Evolutionary conservation across 2,888 invertebrate genomes (phyloP).

Genomic region (Drosophila multiciliata): DNA sequence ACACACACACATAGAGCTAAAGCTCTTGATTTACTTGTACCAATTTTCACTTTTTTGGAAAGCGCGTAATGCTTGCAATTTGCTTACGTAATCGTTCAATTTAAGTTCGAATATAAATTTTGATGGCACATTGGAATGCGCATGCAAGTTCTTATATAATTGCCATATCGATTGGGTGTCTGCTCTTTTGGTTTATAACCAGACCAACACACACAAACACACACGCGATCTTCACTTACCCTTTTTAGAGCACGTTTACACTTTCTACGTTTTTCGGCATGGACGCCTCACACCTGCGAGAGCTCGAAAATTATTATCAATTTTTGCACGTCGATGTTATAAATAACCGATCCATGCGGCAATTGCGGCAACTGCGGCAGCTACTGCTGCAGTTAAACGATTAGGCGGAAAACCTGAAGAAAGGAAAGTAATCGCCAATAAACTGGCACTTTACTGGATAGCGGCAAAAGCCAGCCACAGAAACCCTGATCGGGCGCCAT

Average conservation of each 20-base stretch:
- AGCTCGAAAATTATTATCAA: constrained; percentile 67
- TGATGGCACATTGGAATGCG: neutral
- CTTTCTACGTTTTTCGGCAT: constrained; percentile 58
- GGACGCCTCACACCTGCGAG: constrained; percentile 50
- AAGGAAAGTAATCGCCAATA: constrained; percentile 17
- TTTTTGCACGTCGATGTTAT: constrained; percentile 71
- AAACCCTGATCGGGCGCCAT: constrained; percentile 39
- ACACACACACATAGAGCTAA: constrained; percentile 4
- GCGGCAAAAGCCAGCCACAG: neutral
- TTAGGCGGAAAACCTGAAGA: constrained; percentile 18
- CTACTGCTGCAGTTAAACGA: constrained; percentile 17
- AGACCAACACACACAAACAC: neutral
- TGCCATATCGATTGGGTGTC: neutral
- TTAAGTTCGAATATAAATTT: neutral
- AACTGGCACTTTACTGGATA: neutral
- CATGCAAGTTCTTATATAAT: constrained; percentile 44
- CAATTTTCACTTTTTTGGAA: constrained; percentile 70
- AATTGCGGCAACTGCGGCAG: constrained; percentile 41
- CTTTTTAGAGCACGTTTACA: constrained; percentile 40
- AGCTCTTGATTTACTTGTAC: constrained; percentile 52
- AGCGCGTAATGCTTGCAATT: constrained; percentile 42
- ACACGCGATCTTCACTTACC: neutral
- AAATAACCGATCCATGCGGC: constrained; percentile 62
- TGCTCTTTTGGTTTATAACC: neutral
- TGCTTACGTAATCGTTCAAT: constrained; percentile 26